Percentiles rank a stretch among this genome's conserved stretches.
These are phyloP conservation scores for Papilio machaon DNA, from an alignment of 1,140 invertebrate species.

Conservation along the genomic window DNA sequence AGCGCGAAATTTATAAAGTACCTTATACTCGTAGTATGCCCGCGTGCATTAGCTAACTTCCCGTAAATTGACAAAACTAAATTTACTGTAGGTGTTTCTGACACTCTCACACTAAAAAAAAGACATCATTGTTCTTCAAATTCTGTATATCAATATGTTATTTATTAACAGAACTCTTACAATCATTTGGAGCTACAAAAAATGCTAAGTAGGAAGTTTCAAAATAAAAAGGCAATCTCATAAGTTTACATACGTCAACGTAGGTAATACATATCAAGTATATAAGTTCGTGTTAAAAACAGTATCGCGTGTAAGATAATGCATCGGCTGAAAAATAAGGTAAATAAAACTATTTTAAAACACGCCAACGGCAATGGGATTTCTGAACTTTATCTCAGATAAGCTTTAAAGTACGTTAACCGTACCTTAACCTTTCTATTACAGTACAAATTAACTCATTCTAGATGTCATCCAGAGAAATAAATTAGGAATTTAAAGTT, in stretches of 20 bases:
- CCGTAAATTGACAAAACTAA: no score
- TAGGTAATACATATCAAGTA: neutral
- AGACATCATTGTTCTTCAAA: no score
- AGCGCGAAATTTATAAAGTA: no score
- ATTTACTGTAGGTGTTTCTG: no score
- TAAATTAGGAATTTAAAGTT: neutral
- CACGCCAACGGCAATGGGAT: conserved; percentile 20
- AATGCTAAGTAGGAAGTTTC: no score
- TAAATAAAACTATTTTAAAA: conserved; percentile 21
- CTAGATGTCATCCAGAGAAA: neutral
- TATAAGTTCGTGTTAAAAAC: conserved; percentile 14
- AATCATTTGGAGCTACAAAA: no score
- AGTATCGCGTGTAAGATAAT: conserved; percentile 26
- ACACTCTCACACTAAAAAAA: no score
- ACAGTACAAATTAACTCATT: neutral
- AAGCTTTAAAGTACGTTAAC: conserved; percentile 8
- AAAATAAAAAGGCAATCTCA: no score
- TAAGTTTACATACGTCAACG: neutral
- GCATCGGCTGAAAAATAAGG: conserved; percentile 28
- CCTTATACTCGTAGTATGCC: no score
- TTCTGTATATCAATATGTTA: no score
- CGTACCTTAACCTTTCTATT: conserved; percentile 18
- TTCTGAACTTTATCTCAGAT: conserved; percentile 27
- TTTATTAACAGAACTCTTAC: no score
- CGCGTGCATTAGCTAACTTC: no score